These are phyloP conservation scores for Apotomis betuletana DNA, from an alignment of 2,888 invertebrate species.

Conservation along the genomic window DNA sequence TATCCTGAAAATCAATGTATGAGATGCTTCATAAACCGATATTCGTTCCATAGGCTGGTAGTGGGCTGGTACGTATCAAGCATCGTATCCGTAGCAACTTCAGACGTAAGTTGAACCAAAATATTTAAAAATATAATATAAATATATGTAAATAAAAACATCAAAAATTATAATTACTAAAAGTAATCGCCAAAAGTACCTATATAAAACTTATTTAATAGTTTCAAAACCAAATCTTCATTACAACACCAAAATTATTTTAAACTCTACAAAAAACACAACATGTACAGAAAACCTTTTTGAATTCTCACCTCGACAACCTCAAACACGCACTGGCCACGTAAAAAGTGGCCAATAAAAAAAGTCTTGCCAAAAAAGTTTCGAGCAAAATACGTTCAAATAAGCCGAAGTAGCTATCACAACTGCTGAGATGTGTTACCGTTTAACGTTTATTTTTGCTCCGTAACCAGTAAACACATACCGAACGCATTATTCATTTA, in stretches of 20 bases:
- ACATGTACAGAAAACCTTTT: not conserved
- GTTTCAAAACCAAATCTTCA: too few relatives aligned
- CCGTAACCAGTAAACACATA: slow-evolving; percentile 58
- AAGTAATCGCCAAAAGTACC: too few relatives aligned
- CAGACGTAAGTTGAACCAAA: not conserved
- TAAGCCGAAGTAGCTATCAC: slow-evolving; percentile 60
- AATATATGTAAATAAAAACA: not conserved
- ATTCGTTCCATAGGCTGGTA: not conserved
- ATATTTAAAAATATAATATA: not conserved
- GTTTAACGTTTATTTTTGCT: slow-evolving; percentile 74
- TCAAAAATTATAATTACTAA: too few relatives aligned
- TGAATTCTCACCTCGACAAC: slow-evolving; percentile 22
- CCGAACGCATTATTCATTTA: slow-evolving; percentile 56
- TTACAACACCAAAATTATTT: too few relatives aligned
- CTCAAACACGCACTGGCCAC: slow-evolving; percentile 13
- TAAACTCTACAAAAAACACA: not conserved
- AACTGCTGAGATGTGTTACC: slow-evolving; percentile 70
- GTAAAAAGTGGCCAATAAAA: slow-evolving; percentile 14
- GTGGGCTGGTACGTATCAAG: not conserved
- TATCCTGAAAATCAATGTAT: too few relatives aligned
- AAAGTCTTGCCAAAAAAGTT: slow-evolving; percentile 40
- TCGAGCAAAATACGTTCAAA: slow-evolving; percentile 61
- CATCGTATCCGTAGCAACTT: too few relatives aligned
- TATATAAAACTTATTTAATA: too few relatives aligned
- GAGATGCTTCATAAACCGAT: too few relatives aligned